These are phyloP conservation scores for Upupa epops DNA, from an alignment of 2,113 vertebrate genomes.

Conservation along the genomic window DNA sequence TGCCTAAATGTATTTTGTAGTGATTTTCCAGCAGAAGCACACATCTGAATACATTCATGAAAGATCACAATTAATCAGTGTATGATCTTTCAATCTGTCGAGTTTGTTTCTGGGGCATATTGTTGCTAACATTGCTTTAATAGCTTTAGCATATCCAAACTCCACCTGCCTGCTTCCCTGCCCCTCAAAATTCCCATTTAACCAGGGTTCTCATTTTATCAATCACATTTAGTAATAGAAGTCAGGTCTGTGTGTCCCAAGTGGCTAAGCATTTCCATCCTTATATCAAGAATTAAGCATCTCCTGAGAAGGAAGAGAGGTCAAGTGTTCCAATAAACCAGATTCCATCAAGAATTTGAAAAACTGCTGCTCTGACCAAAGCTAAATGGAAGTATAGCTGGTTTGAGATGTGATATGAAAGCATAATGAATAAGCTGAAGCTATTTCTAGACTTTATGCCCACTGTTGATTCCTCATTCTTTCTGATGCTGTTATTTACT, in stretches of 20 bases:
- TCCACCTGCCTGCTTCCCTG: neutral
- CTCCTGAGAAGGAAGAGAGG: constrained; percentile 41
- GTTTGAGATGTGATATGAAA: constrained; percentile 30
- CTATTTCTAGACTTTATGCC: constrained; percentile 14
- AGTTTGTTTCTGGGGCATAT: neutral
- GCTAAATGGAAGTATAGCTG: constrained; percentile 8
- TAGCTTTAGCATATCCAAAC: neutral
- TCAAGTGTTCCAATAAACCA: constrained; percentile 46
- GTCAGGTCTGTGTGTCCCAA: constrained; percentile 5
- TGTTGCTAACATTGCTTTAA: constrained; percentile 24
- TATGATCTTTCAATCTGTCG: neutral
- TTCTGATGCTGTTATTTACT: constrained; percentile 21
- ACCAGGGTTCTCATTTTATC: constrained; percentile 32
- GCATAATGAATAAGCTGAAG: neutral
- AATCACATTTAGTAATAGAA: constrained; percentile 19
- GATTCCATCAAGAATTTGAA: constrained; percentile 28
- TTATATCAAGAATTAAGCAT: constrained; percentile 37
- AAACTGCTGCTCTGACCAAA: constrained; percentile 20
- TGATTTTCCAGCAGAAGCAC: constrained; percentile 39
- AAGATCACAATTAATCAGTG: constrained; percentile 44
- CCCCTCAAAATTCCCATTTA: constrained; percentile 27
- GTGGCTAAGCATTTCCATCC: constrained; percentile 20
- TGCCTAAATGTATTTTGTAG: constrained; percentile 41
- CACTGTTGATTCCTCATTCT: constrained; percentile 5
- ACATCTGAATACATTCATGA: constrained; percentile 1